Base-by-base conservation (phyloP, 2,797 vertebrate genomes). In the Taenioides sp. region DNA sequence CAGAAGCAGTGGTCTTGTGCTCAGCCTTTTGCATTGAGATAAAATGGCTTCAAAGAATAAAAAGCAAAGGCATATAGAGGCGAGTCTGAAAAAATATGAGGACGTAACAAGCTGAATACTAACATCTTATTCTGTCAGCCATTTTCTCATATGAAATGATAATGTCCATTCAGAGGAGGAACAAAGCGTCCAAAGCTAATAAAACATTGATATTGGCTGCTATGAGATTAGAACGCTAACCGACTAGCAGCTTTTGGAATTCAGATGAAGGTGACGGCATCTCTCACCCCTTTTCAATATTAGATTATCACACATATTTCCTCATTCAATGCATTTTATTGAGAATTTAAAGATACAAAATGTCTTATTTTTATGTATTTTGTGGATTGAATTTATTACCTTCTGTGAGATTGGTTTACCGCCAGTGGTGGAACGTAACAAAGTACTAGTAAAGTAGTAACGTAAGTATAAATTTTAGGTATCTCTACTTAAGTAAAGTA, bases 151-250 rank as follows among this genome's bases (percentile, higher is more conserved):
- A 63, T 65, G 55, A 73, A 72, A 80, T 71, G 65, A 87, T 86
- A 74, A 84, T 70, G 78, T 72, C 75, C 76, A 80, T 88, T 87
- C 80, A 88, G n/a, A 74, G 67, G 49, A 72, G 73, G 75, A 79
- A 84, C 80, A 89, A 88, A 88, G 83, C 69, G 55, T n/a, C 22
- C 67, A 66, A 77, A 76, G 80, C 75, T 87, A 87, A 89, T 89
- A 87, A 87, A 88, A 90, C 84, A 86, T 76, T 89, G 77, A 82
- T 87, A 87, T 78, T 70, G 77, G 74, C 73, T 68, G 78, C 80
- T 76, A 69, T 63, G 71, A 80, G 54, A 85, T 80, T 82, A 69
- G 77, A 77, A 68, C 79, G 65, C 74, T 31, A 65, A 80, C 71
- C 81, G 22, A 59, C 75, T 62, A 85, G 61, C n/a, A 1, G 40